Evolutionary conservation across 2,113 vertebrate genomes (phyloP).

Genomic region (Ia io): DNA sequence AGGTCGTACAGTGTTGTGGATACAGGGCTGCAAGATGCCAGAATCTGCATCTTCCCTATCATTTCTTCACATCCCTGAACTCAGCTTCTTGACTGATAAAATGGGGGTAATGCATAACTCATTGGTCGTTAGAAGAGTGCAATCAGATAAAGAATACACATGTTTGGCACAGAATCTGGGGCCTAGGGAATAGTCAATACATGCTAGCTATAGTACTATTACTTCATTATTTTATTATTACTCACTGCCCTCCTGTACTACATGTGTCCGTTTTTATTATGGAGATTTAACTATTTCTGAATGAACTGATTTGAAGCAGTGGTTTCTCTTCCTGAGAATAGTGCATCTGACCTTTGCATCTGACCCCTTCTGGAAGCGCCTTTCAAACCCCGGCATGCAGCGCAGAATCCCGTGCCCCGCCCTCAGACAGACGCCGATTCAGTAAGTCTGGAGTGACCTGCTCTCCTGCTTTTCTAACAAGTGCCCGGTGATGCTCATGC

Average conservation of each 20-base stretch:
- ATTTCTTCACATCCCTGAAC: background rate
- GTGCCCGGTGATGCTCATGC: background rate
- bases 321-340: background rate
- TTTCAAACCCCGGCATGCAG: background rate
- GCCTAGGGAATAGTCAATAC: background rate
- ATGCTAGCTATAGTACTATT: background rate
- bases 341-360: background rate
- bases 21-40: background rate
- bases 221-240: background rate
- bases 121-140: background rate
- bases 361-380: background rate
- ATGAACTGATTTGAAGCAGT: background rate
- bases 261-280: background rate
- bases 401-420: too few relatives aligned
- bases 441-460: background rate
- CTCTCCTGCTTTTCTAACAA: background rate
- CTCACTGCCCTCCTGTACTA: background rate
- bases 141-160: background rate
- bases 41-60: background rate
- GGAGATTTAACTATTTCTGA: background rate
- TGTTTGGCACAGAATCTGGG: background rate
- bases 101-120: background rate
- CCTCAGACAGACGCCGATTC: background rate
- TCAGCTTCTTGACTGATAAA: background rate
- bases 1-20: background rate